Base-by-base conservation (phyloP, 2,113 vertebrate species). In the Mola mola region DNA sequence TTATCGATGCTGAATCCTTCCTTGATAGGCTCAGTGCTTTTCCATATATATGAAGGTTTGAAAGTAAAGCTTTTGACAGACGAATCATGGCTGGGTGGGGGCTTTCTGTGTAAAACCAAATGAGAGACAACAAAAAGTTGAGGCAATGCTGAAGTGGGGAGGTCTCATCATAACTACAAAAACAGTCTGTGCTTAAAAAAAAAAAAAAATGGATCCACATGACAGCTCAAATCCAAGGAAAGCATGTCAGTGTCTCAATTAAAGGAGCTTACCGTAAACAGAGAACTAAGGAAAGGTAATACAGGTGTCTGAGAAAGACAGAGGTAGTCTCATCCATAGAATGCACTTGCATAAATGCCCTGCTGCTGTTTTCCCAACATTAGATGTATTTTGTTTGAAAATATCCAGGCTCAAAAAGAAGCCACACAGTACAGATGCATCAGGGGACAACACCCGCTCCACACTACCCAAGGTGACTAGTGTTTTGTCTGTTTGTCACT, bases 401-500 rank as follows among this genome's bases (percentile, higher is more conserved):
- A n/a, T 31, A 24, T 17, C 24, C 2, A 12, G 12, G 7, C 9
- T 20, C 50, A 59, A 8, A 51, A 31, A 33, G 46, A n/a, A 47
- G 15, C 5, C 26, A 22, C 36, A 33, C 34, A 61, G 58, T 38
- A 22, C 9, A 25, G 56, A 69, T 41, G 51, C 25, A 51, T 36
- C 36, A 20, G 75, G 67, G 71, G 50, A 40, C 58, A 67, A 72
- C 66, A 52, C 41, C 40, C 64, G 38, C 49, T 61, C 44, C 3
- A 26, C 43, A 72, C 67, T 75, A 69, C 48, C 63, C 26, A 33
- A 22, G 12, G 7, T 28, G 41, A 65, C 69, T 51, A 41, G 25
- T 41, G 51, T 64, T 53, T 46, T 74, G 47, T 59, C 55, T 63
- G 46, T 66, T 66, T 62, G 66, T 66, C 72, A 65, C 66, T 69